Evolutionary conservation across 2,113 vertebrate genomes (phyloP), one percentile per base, ranked within the genome.

Genomic region (Albula goreensis): DNA sequence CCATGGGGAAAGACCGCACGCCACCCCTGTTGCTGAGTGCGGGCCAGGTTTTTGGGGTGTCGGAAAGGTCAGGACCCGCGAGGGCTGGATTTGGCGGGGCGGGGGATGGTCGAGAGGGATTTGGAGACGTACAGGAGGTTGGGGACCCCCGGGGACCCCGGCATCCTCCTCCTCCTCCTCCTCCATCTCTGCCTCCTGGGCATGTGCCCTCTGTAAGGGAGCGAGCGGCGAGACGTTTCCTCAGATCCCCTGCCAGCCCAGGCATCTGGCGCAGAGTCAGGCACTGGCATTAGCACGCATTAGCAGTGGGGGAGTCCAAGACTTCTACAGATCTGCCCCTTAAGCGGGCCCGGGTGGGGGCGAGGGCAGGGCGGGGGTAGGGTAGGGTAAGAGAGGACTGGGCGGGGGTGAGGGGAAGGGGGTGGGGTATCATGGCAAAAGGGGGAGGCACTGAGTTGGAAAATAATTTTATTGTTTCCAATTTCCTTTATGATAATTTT

Each of bases 161-260:
- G n/a, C 70, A 22, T 22, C 51, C 66, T 22, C 22, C 53, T 11
- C 60, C 83, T 50, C 10, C 13, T 86, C 89, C 81, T 77, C 83
- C 81, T 88, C 83, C 81, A 15, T 53, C 80, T 19, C 77, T 80
- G 88, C 84, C 88, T 91, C 82, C 85, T 78, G 85, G 89, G 85
- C 89, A 85, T 63, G 83, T 89, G 87, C 85, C 88, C 90, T 91
- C 90, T 89, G 79, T 84, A 88, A 85, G 78, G 87, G 85, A 88
- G 86, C 78, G 84, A 86, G 78, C 81, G 57, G 86, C 81, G 83
- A 78, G 83, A 82, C 83, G n/a, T 85, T 85, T 90, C 84, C 90
- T 92, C 88, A 93, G 90, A 93, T 92, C 90, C 86, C 77, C 70
- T 92, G 91, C 92, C 91, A 92, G 86, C 88, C 56, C 87, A 89